These are phyloP conservation scores for Clinocottus analis DNA, from an alignment of 2,113 vertebrate genomes.

Conservation along the genomic window DNA sequence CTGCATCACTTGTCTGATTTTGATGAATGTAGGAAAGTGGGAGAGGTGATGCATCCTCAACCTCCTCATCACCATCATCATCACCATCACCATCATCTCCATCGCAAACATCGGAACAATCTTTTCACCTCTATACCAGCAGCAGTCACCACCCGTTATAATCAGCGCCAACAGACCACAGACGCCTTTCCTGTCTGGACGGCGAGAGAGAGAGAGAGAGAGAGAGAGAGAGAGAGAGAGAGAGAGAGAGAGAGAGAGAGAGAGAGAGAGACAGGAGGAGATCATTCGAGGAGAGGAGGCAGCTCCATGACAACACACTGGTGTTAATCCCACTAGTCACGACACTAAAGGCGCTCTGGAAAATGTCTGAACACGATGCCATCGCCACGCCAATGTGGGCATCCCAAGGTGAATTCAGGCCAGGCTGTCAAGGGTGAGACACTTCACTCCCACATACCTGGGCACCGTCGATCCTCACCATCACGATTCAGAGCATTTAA, in stretches of 20 bases:
- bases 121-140: neutral
- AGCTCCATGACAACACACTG: constrained; percentile 24
- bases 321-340: constrained; percentile 64
- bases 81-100: neutral
- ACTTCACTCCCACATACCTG: constrained; percentile 62
- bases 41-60: neutral
- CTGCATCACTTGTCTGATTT: neutral
- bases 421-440: constrained; percentile 61
- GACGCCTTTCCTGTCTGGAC: constrained; percentile 43
- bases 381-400: constrained; percentile 45
- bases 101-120: neutral
- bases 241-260: constrained; percentile 5
- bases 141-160: no score
- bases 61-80: neutral
- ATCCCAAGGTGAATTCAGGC: constrained; percentile 50
- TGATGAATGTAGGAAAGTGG: neutral
- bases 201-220: neutral
- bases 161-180: neutral
- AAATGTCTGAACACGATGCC: constrained; percentile 41
- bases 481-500: constrained; percentile 52
- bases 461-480: constrained; percentile 26
- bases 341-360: constrained; percentile 42
- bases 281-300: constrained; percentile 46
- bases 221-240: no score
- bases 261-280: constrained; percentile 27